Evolutionary conservation across 2,113 vertebrate genomes (phyloP), one percentile per base, ranked within the genome.

Genomic region (Pterocles gutturalis): DNA sequence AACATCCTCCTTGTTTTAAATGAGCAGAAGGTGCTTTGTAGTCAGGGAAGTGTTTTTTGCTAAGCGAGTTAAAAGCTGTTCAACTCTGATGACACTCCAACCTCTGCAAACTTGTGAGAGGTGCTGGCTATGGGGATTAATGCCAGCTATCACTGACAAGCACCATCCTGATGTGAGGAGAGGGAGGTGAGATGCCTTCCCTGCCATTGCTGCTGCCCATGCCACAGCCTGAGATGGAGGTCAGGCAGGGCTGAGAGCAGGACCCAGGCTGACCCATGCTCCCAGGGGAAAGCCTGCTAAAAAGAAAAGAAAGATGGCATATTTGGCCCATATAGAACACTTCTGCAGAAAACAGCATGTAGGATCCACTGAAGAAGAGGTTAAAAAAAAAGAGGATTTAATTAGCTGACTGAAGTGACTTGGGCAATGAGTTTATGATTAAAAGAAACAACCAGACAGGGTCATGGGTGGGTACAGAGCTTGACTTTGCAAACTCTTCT

Each of bases 121-220:
- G 19, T 29, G 33, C 43, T 64, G 25, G 45, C 13, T 25, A 62
- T 8, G 9, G 48, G 16, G 28, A 70, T 90, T 61, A 64, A 41
- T 2, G 11, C 24, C 2, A 2, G 26, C 24, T 65, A 69, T 36
- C 26, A 34, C 33, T 12, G 38, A 55, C 0, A 28, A 72, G 33
- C 7, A 51, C 13, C 25, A 73, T 49, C n/a, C 36, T 64, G 33
- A 34, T 1, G 2, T 0, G 0, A 75, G 22, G 33, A 51, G 24
- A 75, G n/a, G 31, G 67, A n/a, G 29, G 12, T 2, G 48, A 91
- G 53, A 28, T 38, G 34, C 34, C 53, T 71, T 61, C 83, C 17
- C 48, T 53, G 76, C 17, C 36, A 26, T 1, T 45, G 61, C 57
- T 86, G 57, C n/a, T 71, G 69, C 57, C 66, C 34, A 15, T 69